Evolutionary conservation across 2,888 invertebrate genomes (phyloP), one percentile per base, ranked within the genome.

Genomic region (Melipona beecheii): DNA sequence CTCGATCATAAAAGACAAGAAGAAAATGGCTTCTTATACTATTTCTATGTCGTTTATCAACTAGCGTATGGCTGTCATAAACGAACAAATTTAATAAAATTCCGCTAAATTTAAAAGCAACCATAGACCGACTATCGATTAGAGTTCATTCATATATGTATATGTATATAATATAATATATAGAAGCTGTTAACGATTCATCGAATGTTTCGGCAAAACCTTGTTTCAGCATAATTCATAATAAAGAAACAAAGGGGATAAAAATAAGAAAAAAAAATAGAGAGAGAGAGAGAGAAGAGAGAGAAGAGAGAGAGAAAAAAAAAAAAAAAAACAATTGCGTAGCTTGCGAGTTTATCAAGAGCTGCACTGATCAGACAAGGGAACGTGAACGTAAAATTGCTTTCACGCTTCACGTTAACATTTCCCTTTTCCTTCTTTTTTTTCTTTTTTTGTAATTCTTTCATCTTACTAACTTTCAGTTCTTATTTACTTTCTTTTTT

Each of bases 141-240:
- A 58, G 58, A 69, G 81, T 82, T 71, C 77, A 84, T 84, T 84
- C 71, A 36, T 72, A 68, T 58, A n/a, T 74, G 21, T 72, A 64
- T 58, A 17, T 66, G 24, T 66, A 43, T 66, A 70, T 36, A 54
- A 50, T 50, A 50, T 50, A 50, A 54, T 49, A 43, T 58, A 31
- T 72, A 76, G 31, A 86, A 87, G 86, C 82, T 83, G 65, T 72
- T 64, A 86, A 87, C 69, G 71, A 84, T 84, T 84, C 79, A 79
- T 86, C 88, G 91, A 93, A 93, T 93, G 90, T 93, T 93, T 92
- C 91, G 90, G 92, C 92, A 92, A 90, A 91, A 92, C 92, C 92
- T 91, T 81, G 31, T 69, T 49, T 78, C 65, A 58, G 73, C 83
- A 54, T 74, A 81, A 84, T 74, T 65, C 27, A 62, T 31, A 78